These are phyloP conservation scores for Sakesphorus luctuosus DNA, from an alignment of 2,113 vertebrate species.

Conservation along the genomic window DNA sequence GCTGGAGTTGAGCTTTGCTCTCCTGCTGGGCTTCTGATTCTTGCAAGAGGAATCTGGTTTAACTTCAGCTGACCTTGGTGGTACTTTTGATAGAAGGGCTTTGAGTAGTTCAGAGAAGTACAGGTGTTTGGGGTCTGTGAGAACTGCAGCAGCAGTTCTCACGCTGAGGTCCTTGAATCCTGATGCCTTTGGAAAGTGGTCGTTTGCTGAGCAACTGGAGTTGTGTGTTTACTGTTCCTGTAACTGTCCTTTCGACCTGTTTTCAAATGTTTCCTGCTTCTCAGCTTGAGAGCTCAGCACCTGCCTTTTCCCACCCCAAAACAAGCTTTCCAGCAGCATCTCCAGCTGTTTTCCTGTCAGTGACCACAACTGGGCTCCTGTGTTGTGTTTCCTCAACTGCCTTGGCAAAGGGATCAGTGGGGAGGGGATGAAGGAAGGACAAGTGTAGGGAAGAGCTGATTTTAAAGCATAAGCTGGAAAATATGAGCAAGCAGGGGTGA, in stretches of 20 bases:
- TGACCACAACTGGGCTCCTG: background rate
- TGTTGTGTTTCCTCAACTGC: rapidly evolving
- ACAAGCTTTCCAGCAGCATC: background rate
- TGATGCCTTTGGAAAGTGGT: background rate
- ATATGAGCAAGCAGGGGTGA: background rate
- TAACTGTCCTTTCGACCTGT: background rate
- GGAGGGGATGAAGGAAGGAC: background rate
- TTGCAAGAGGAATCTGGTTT: background rate
- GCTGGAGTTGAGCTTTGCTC: background rate
- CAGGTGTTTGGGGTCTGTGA: background rate
- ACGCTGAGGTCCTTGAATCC: background rate
- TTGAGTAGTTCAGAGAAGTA: rapidly evolving
- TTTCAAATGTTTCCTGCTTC: background rate
- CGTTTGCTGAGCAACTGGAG: background rate
- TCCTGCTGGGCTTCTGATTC: background rate
- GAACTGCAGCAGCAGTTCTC: background rate
- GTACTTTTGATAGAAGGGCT: background rate
- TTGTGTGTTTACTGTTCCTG: background rate
- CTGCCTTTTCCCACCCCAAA: background rate
- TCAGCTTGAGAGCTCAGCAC: background rate
- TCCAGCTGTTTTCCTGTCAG: constrained; percentile 6
- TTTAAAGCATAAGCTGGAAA: background rate
- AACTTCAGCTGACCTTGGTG: background rate
- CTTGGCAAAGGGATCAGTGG: background rate
- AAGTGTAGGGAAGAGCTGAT: background rate